Base-by-base conservation (phyloP, 1,140 invertebrate species). In the Spodoptera litura region DNA sequence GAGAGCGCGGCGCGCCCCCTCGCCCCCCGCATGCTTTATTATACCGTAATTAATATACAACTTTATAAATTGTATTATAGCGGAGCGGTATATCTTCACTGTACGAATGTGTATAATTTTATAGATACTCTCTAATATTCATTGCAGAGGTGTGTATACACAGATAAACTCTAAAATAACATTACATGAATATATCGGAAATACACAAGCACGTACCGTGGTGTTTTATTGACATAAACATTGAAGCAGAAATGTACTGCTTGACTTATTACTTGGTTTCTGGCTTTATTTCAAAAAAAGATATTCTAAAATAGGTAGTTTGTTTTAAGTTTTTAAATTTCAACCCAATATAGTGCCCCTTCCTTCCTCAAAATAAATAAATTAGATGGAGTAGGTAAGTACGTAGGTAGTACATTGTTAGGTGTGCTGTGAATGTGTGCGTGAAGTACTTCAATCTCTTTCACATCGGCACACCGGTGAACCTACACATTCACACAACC, bases 21-120 rank as follows among this genome's bases (percentile, higher is more conserved):
- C 92, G 91, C 86, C 91, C 92, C 92, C 92, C 92, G 91, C 93
- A 94, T 94, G 89, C 92, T 93, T 94, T 94, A 94, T 94, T 94
- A 94, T 94, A 94, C 91, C 89, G 89, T 93, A 94, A 94, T 94
- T 94, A 94, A 94, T 94, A 94, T 93, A 94, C 91, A 93, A 94
- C 91, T 93, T 93, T 93, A 93, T 93, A 93, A 91, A 88, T 88
- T 88, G 88, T 91, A 88, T 87, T 84, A 84, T 83, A 84, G 78
- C 82, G 83, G 73, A 85, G 85, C 83, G 82, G 74, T 62, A 77
- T 77, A 77, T 77, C 61, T 77, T 66, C 35, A 56, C 12, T 58
- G 52, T 68, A 66, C 31, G 62, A 66, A 77, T 77, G 31, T 68
- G 51, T 76, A 31, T 55, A 53, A 76, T 76, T 66, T 56, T 68